Conservation (phyloP, 1,140 invertebrate species). For the Pseudoatta argentina region DNA sequence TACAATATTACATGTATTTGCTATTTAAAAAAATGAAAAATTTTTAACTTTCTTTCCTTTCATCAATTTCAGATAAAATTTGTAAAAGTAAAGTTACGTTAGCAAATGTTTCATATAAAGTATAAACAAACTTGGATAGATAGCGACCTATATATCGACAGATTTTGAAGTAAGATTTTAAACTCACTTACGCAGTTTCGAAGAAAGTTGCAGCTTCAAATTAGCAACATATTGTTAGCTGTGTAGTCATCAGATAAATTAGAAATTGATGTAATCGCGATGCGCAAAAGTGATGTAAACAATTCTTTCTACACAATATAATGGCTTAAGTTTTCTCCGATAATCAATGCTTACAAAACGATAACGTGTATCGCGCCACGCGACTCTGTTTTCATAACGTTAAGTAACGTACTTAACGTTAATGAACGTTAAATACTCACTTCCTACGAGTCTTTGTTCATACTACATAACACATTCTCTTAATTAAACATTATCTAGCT, state of each 20-base stretch:
- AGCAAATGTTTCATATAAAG: neutral
- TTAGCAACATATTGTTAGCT: neutral
- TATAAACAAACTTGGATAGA: neutral
- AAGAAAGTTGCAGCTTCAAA: neutral
- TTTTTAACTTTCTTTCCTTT: neutral
- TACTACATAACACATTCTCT: neutral
- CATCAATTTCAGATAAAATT: neutral
- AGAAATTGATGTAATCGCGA: neutral
- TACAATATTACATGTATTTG: neutral
- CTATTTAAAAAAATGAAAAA: neutral
- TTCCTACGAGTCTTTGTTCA: slow-evolving; percentile 12
- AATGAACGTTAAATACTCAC: slow-evolving; percentile 24
- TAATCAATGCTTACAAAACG: slow-evolving; percentile 58
- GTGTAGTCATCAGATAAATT: neutral
- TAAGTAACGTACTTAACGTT: slow-evolving; percentile 13
- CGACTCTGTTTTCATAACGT: slow-evolving; percentile 19
- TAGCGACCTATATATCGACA: neutral
- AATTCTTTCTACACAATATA: neutral
- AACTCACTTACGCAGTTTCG: neutral
- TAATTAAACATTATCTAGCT: slow-evolving; percentile 27
- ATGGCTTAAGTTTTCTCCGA: slow-evolving; percentile 11
- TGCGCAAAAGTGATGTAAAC: neutral
- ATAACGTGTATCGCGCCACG: slow-evolving; percentile 31
- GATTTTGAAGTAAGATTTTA: neutral
- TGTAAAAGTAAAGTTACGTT: neutral